Base-by-base conservation (phyloP, 2,888 invertebrate genomes). In the Hypercompe scribonia region DNA sequence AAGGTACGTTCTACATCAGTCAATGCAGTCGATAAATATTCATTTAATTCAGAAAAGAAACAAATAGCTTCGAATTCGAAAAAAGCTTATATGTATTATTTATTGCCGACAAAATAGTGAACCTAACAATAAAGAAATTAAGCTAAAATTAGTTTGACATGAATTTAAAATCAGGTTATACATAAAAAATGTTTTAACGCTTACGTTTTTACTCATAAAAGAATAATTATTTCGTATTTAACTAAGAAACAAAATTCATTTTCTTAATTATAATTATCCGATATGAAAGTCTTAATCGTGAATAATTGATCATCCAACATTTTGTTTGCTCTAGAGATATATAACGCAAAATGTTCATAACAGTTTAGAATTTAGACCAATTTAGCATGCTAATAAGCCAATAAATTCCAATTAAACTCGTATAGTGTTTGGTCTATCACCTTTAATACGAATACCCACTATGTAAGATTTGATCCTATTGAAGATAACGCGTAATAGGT, bases 391-490 rank as follows among this genome's bases (percentile, higher is more conserved):
- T 75, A 75, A 75, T 75, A 69, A 72, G 34, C 69, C 54, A 72
- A 75, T 75, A 75, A 75, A 75, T 75, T 69, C 72, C 66, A 75
- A 72, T 72, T 75, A 75, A 69, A 46, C 28, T 24, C 31, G 68
- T 11, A 70, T 72, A 28, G 33, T 65, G 61, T 74, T 54, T 65
- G 74, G 46, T 68, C 64, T 71, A 74, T 71, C 67, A 71, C 71
- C 71, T 71, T 65, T 74, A 73, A 61, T 65, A 69, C 42, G 54
- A 39, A 39, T 65, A 68, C 58, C 69, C 28, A 68, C 66, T 67
- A 61, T 50, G 58, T 39, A 42, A 31, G 65, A 18, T 61, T 34
- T 34, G 69, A 66, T 73, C 63, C 31, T 58, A 68, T 68, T 68
- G 46, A 34, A 33, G 71, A 74, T 71, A 50, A 67, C 39, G 15